Evolutionary conservation across 2,888 invertebrate genomes (phyloP).

Genomic region (Drosophila borborema): DNA sequence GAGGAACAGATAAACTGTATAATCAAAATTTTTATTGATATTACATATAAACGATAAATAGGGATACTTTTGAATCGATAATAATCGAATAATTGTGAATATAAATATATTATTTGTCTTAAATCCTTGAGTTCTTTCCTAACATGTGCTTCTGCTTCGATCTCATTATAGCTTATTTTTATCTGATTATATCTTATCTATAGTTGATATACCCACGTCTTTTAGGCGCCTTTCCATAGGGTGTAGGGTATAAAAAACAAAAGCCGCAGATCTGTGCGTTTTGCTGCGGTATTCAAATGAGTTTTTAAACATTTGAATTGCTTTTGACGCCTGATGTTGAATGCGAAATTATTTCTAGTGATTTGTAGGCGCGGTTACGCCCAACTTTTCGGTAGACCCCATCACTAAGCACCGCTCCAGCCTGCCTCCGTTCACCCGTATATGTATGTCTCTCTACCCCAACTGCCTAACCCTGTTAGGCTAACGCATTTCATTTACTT

Average conservation of each 20-base stretch:
- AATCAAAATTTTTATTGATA: no score
- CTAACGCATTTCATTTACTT: slow-evolving; percentile 58
- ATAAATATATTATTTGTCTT: no score
- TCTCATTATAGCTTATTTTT: no score
- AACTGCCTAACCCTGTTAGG: slow-evolving; percentile 3
- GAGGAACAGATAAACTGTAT: no score
- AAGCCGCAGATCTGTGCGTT: slow-evolving; percentile 52
- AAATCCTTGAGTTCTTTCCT: no score
- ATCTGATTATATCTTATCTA: no score
- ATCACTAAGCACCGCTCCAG: not conserved
- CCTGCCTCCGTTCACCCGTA: not conserved
- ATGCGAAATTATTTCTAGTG: slow-evolving; percentile 70
- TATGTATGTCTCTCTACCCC: no score
- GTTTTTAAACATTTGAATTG: slow-evolving; percentile 74
- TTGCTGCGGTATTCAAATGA: slow-evolving; percentile 67
- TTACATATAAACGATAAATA: no score
- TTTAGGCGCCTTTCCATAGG: not conserved
- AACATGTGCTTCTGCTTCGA: no score
- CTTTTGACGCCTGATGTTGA: slow-evolving; percentile 73
- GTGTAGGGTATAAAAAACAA: slow-evolving; percentile 14
- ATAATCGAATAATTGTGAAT: not conserved
- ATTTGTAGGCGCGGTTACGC: slow-evolving; percentile 45
- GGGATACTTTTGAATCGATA: no score
- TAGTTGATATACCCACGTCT: not conserved
- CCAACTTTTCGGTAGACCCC: slow-evolving; percentile 9